Evolutionary conservation across 2,888 invertebrate genomes (phyloP).

Genomic region (Agrotis clavis): DNA sequence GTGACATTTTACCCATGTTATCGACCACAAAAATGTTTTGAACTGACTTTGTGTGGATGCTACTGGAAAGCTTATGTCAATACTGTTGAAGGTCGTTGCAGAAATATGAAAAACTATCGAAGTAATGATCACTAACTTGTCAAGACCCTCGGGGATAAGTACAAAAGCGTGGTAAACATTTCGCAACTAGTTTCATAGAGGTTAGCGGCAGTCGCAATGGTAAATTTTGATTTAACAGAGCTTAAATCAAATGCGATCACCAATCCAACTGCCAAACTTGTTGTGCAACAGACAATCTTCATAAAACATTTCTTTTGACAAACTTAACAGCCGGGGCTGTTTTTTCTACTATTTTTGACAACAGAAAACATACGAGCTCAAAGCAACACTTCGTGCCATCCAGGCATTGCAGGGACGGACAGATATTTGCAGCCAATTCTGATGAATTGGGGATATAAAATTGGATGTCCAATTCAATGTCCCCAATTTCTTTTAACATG

Average conservation of each 20-base stretch:
- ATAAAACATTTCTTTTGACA: neutral
- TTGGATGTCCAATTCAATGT: slow-evolving; percentile 27
- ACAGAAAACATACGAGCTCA: slow-evolving; percentile 50
- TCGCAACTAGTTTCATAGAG: slow-evolving; percentile 1
- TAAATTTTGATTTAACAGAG: neutral
- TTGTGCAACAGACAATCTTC: neutral
- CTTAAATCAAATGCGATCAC: slow-evolving; percentile 11
- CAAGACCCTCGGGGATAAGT: slow-evolving; percentile 24
- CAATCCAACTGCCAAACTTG: neutral
- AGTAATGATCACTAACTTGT: neutral
- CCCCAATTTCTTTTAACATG: slow-evolving; percentile 33
- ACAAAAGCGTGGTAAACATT: slow-evolving; percentile 37
- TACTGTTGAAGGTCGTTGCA: neutral
- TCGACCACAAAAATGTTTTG: neutral
- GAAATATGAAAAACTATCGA: neutral
- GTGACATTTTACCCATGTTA: neutral
- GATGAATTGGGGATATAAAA: slow-evolving; percentile 36
- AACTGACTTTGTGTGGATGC: neutral
- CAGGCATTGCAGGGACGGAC: slow-evolving; percentile 34
- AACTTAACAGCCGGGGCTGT: neutral
- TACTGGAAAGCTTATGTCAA: neutral
- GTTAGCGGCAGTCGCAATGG: neutral
- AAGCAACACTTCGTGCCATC: slow-evolving; percentile 46
- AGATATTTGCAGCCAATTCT: slow-evolving; percentile 38
- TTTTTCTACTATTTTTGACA: slow-evolving; percentile 21